Base-by-base conservation (phyloP, 2,113 vertebrate genomes). In the Erythrocercus mccallii region DNA sequence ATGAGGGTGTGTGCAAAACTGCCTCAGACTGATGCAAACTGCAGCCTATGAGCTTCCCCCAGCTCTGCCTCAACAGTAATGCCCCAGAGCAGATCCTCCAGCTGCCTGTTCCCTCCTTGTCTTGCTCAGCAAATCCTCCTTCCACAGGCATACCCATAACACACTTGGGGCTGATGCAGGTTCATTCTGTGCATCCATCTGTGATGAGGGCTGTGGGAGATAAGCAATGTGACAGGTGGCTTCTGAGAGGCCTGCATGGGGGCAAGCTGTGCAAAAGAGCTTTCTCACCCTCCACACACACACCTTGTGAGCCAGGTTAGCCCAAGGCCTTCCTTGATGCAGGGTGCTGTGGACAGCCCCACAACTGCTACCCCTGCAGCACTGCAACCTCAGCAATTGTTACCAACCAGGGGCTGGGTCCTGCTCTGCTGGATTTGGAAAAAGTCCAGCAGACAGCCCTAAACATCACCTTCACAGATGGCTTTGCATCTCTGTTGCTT, bases 241-340 rank as follows among this genome's bases (percentile, higher is more conserved):
- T 70, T 3, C 1, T 15, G 16, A 64, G 16, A 82, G 45, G 30
- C 24, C 12, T 25, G 6, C 0, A 1, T 0, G 1, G n/a, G 9
- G n/a, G 11, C 18, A 69, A 60, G 53, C 17, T 24, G 15, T 74
- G 65, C 35, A 30, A 35, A 2, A 3, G 33, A 64, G 42, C 50
- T 22, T 58, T 74, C 45, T n/a, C 37, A 56, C 27, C 9, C 12
- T 35, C 23, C 35, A 81, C 5, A 31, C n/a, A n/a, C 35, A 33
- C n/a, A 10, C 56, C 8, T 5, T 0, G 0, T 1, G 6, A 56
- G 23, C 13, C 38, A 30, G 45, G n/a, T 22, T 16, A 80, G 74
- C 48, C 45, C 50, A 65, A n/a, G 64, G 68, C 20, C 24, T 44
- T 47, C 48, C 37, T 21, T 4, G 3, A 54, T 57, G 42, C 62